Evolutionary conservation across 2,113 vertebrate genomes (phyloP).

Genomic region (Neomonachus schauinslandi): DNA sequence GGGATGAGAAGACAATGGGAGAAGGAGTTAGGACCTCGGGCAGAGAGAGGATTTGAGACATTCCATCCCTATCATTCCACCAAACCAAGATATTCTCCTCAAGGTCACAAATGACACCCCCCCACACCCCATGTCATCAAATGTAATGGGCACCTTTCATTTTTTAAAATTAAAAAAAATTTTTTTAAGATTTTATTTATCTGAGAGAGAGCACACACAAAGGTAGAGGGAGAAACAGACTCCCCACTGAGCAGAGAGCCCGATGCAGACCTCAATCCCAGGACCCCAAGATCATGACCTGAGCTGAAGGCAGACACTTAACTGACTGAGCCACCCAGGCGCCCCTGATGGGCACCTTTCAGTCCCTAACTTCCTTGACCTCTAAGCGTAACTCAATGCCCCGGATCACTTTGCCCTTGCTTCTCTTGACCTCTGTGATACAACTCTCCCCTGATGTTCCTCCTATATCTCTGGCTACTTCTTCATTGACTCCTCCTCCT

Average conservation of each 20-base stretch:
- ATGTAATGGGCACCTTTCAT: neutral
- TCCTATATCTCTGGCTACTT: neutral
- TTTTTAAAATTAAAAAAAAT: neutral
- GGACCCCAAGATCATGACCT: neutral
- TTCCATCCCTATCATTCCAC: neutral
- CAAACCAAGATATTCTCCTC: slow-evolving; percentile 16
- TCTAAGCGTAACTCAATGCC: neutral
- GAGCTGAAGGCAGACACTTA: neutral
- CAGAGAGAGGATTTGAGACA: neutral
- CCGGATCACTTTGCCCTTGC: neutral
- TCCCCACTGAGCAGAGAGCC: neutral
- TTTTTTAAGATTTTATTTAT: neutral
- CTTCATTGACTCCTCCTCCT: neutral
- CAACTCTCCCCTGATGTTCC: neutral
- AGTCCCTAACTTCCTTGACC: neutral
- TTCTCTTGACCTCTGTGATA: neutral
- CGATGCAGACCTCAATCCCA: neutral
- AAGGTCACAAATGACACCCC: neutral
- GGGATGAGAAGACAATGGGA: neutral
- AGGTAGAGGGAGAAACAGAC: neutral
- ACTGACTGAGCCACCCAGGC: neutral
- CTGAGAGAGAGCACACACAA: neutral
- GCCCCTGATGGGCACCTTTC: neutral
- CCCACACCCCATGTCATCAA: neutral
- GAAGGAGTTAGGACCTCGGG: neutral